Percentiles rank a stretch among this genome's conserved stretches.
These are phyloP conservation scores for Chrysodeixis includens DNA, from an alignment of 2,888 invertebrate genomes.

Conservation along the genomic window DNA sequence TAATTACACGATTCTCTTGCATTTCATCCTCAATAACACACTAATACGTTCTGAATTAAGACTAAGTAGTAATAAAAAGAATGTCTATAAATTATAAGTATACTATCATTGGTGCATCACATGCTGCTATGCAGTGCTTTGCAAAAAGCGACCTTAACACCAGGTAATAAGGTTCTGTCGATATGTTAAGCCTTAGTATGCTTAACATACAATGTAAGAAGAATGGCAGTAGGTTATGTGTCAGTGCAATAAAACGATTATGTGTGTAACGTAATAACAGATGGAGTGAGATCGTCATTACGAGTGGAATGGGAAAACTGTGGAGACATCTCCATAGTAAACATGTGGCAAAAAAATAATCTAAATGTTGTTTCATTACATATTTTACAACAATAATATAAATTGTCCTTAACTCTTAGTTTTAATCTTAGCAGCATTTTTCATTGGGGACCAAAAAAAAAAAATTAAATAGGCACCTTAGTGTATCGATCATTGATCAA, in stretches of 20 bases:
- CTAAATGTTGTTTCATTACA: slow-evolving; percentile 13
- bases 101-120: background rate
- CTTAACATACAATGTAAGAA: slow-evolving; percentile 55
- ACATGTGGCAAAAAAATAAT: too few relatives aligned
- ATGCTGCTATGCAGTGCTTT: background rate
- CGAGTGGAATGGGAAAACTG: slow-evolving; percentile 50
- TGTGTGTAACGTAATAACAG: slow-evolving; percentile 80
- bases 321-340: slow-evolving; percentile 50
- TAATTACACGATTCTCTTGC: background rate
- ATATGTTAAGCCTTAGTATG: background rate
- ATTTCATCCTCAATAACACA: background rate
- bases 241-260: slow-evolving; percentile 79
- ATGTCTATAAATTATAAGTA: background rate
- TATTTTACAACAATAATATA: too few relatives aligned
- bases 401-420: too few relatives aligned
- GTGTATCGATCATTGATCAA: background rate
- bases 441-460: too few relatives aligned
- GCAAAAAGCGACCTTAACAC: background rate
- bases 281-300: slow-evolving; percentile 72
- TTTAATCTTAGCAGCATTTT: too few relatives aligned
- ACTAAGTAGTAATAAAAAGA: background rate
- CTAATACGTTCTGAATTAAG: background rate
- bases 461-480: slow-evolving; percentile 12
- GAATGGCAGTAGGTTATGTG: slow-evolving; percentile 63
- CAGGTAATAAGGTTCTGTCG: background rate